Conservation (phyloP, 2,888 invertebrate species). For the Beris morrisii region DNA sequence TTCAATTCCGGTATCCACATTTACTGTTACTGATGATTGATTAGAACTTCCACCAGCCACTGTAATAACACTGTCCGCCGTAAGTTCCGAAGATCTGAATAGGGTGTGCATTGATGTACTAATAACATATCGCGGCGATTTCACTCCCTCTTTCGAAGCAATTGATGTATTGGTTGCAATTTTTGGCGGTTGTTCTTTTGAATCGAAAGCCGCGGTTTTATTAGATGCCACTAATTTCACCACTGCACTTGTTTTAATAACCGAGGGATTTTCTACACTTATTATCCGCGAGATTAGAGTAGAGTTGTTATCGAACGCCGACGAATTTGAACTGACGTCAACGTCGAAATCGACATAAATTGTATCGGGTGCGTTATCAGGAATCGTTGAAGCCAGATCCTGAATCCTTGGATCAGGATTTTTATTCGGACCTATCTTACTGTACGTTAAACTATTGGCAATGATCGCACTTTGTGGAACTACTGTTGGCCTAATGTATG, state of each 20-base stretch:
- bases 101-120: conserved; percentile 6
- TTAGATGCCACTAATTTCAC: neutral
- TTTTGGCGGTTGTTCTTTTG: neutral
- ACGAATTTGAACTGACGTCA: neutral
- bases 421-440: neutral
- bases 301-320: neutral
- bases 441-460: neutral
- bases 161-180: conserved; percentile 1
- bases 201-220: neutral
- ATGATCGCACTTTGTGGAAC: neutral
- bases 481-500: conserved; percentile 10
- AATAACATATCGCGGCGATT: neutral
- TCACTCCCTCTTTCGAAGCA: neutral
- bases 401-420: no score
- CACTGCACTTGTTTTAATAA: conserved; percentile 10
- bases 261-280: neutral
- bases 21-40: conserved; percentile 4
- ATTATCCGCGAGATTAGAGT: neutral
- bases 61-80: conserved; percentile 1
- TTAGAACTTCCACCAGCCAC: neutral
- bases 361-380: neutral
- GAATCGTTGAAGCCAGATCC: no score
- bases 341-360: neutral
- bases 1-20: conserved; percentile 13
- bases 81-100: neutral